phyloP scores from a whole-genome alignment of 2,888 invertebrate genomes.

The Plagodis dolabraria region DNA sequence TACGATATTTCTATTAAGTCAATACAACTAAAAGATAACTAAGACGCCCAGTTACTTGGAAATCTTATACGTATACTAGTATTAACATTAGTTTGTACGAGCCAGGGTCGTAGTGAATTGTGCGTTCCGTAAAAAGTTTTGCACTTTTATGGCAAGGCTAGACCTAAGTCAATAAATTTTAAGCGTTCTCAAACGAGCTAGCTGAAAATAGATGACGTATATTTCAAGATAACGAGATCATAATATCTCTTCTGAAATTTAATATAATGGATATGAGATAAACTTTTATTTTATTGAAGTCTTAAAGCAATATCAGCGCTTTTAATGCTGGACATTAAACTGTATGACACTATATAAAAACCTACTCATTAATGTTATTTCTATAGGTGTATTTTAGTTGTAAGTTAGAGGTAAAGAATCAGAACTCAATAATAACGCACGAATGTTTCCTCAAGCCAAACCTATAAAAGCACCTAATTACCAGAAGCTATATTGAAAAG shows the following conservation, averaged over 20 bases:
- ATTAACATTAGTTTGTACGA: conserved; percentile 45
- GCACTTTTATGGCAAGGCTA: conserved; percentile 64
- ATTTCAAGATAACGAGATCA: conserved; percentile 70
- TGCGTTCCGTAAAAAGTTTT: conserved; percentile 66
- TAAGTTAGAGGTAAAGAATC: background rate
- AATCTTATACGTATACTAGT: conserved; percentile 2
- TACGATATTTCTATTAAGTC: too few relatives aligned
- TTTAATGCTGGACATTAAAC: conserved; percentile 4
- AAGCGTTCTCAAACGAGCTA: conserved; percentile 62
- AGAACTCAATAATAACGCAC: conserved; percentile 11
- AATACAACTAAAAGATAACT: too few relatives aligned
- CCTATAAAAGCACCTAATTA: conserved; percentile 31
- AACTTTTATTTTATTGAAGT: conserved; percentile 56
- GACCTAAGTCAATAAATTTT: conserved; percentile 66
- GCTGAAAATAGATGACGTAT: conserved; percentile 60
- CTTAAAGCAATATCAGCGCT: conserved; percentile 14
- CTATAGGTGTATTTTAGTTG: too few relatives aligned
- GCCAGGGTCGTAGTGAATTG: conserved; percentile 58
- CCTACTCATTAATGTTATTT: background rate
- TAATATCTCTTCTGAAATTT: conserved; percentile 69
- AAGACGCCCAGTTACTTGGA: too few relatives aligned
- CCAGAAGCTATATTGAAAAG: conserved; percentile 51
- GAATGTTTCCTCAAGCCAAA: conserved; percentile 12
- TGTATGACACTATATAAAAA: background rate
- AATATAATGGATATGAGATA: conserved; percentile 66